Conservation (phyloP, 1,140 invertebrate genomes). For the Drosophila pruinosa region DNA sequence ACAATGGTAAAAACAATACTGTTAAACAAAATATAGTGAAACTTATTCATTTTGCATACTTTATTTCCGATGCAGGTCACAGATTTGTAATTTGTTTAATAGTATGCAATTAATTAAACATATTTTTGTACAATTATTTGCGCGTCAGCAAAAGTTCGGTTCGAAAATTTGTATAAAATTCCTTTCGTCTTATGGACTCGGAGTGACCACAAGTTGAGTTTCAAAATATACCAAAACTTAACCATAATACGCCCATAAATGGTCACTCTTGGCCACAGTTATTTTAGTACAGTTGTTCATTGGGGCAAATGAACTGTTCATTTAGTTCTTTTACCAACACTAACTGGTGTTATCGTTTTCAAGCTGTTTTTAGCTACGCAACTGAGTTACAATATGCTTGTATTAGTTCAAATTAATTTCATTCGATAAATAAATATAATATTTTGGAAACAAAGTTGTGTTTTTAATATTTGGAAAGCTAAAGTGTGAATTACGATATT, state of each 20-base stretch:
- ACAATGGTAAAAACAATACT: background rate
- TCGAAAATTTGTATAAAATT: conserved; percentile 11
- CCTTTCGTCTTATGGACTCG: background rate
- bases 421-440: too few species aligned
- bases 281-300: background rate
- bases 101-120: background rate
- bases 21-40: background rate
- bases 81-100: background rate
- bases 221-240: background rate
- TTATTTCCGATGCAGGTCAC: conserved; percentile 10
- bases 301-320: background rate
- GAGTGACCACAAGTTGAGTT: background rate
- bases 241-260: background rate
- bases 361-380: background rate
- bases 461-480: background rate
- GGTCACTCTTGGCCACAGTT: background rate
- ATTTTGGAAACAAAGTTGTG: too few species aligned
- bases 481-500: background rate
- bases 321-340: background rate
- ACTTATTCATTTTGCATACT: background rate
- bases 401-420: too few species aligned
- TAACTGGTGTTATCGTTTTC: background rate
- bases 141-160: conserved; percentile 15
- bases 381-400: background rate
- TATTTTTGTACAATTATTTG: conserved; percentile 19